Evolutionary conservation across 1,140 invertebrate species (phyloP).

Genomic region (Aphidius ervi): DNA sequence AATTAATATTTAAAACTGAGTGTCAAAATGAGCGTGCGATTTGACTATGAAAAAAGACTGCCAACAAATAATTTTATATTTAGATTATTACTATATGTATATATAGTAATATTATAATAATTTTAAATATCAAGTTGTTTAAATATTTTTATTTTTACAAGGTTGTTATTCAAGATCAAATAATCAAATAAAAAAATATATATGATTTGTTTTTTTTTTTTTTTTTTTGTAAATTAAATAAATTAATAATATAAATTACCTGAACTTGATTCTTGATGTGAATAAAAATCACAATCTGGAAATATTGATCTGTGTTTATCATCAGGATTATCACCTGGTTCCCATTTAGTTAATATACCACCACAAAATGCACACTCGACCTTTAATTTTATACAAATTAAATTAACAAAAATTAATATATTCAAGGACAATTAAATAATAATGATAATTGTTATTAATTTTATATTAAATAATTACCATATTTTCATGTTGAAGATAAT

Average conservation of each 20-base stretch:
- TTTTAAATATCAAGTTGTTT: neutral
- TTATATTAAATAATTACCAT: slow-evolving; percentile 37
- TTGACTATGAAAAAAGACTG: slow-evolving; percentile 11
- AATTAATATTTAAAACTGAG: slow-evolving; percentile 17
- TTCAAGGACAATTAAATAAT: too few species aligned
- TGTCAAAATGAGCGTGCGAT: slow-evolving; percentile 16
- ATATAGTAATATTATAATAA: neutral
- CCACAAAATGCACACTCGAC: slow-evolving; percentile 82
- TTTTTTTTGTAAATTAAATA: neutral
- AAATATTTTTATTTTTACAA: neutral
- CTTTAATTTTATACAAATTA: slow-evolving; percentile 34
- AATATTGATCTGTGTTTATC: slow-evolving; percentile 69
- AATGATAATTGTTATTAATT: too few species aligned
- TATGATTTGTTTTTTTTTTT: neutral
- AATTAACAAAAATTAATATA: too few species aligned
- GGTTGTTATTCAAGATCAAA: slow-evolving; percentile 5
- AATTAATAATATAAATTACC: slow-evolving; percentile 27
- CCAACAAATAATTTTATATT: slow-evolving; percentile 18
- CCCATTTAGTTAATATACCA: slow-evolving; percentile 70
- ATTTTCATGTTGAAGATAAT: slow-evolving; percentile 61
- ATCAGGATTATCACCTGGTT: slow-evolving; percentile 67
- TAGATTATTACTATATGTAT: slow-evolving; percentile 7
- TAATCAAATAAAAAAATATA: neutral
- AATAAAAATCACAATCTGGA: slow-evolving; percentile 64
- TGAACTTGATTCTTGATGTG: slow-evolving; percentile 39